Conservation (phyloP, 2,888 invertebrate genomes). For the Torymus tubicola region DNA sequence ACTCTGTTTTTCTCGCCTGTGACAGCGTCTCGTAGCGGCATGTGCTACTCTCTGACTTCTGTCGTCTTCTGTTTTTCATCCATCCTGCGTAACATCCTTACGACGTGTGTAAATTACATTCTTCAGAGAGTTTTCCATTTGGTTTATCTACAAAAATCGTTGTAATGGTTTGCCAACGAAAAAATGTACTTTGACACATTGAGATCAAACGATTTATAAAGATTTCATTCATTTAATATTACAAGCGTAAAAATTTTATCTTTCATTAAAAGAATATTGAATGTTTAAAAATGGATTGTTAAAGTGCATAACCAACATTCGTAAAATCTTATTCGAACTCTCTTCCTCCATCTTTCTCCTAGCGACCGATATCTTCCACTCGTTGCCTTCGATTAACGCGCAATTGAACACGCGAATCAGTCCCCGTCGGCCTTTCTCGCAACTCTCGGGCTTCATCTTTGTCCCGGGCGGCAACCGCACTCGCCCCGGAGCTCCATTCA, state of each 20-base stretch:
- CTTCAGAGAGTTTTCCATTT: background rate
- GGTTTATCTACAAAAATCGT: background rate
- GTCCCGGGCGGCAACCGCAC: background rate
- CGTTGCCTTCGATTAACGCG: conserved; percentile 11
- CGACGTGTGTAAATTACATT: conserved; percentile 16
- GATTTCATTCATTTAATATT: too few relatives aligned
- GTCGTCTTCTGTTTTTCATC: conserved; percentile 6
- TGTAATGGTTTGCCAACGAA: too few relatives aligned
- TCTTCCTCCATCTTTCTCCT: background rate
- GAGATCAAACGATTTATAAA: too few relatives aligned
- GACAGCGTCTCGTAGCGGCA: background rate
- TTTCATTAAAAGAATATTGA: too few relatives aligned
- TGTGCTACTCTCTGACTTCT: background rate
- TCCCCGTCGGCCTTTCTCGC: too few relatives aligned
- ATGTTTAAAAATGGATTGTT: background rate
- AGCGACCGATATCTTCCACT: conserved; percentile 4
- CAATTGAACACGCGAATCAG: conserved; percentile 36
- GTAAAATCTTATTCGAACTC: background rate
- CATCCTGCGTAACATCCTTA: background rate
- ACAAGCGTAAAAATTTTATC: too few relatives aligned
- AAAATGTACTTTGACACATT: too few relatives aligned
- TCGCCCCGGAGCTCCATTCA: conserved; percentile 5
- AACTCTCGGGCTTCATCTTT: conserved; percentile 13
- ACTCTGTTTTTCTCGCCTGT: conserved; percentile 21
- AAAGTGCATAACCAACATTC: background rate